phyloP scores from a whole-genome alignment of 2,797 vertebrate genomes.

The Brachymystax lenok region DNA sequence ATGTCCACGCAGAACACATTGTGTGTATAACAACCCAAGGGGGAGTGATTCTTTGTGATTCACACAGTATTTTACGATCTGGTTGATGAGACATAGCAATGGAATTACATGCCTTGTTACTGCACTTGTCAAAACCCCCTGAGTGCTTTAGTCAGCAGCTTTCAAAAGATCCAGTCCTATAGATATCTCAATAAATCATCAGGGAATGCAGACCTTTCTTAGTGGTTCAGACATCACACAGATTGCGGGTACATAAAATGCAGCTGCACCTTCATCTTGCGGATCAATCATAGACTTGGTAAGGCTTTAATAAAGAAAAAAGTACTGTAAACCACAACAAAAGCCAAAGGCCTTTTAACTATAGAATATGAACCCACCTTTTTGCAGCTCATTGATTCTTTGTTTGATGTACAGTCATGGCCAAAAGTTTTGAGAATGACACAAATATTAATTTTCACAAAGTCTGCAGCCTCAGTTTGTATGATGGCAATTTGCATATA shows the following conservation, averaged over 20 bases:
- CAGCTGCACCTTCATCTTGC: not conserved
- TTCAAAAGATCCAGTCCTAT: constrained; percentile 5
- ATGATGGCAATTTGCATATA: too few species aligned
- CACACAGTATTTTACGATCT: not conserved
- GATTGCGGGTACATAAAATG: not conserved
- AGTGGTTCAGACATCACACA: constrained; percentile 3
- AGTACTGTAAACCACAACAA: not conserved
- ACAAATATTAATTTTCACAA: too few species aligned
- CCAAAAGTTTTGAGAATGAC: too few species aligned
- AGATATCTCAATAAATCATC: not conserved
- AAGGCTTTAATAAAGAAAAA: not conserved
- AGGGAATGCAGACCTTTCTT: not conserved
- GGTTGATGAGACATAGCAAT: constrained; percentile 4
- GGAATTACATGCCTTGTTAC: constrained; percentile 13
- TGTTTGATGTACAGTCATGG: not conserved
- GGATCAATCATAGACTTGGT: not conserved
- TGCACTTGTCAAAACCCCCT: not conserved
- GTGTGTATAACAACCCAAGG: not conserved
- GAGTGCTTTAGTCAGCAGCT: constrained; percentile 2
- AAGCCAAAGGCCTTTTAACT: not conserved
- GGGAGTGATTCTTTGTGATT: constrained; percentile 1
- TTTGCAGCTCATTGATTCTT: not conserved
- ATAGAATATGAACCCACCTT: not conserved
- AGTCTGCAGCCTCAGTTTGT: too few species aligned
- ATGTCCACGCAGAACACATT: not conserved